Base-by-base conservation (phyloP, 2,113 vertebrate species). In the Columba livia region DNA sequence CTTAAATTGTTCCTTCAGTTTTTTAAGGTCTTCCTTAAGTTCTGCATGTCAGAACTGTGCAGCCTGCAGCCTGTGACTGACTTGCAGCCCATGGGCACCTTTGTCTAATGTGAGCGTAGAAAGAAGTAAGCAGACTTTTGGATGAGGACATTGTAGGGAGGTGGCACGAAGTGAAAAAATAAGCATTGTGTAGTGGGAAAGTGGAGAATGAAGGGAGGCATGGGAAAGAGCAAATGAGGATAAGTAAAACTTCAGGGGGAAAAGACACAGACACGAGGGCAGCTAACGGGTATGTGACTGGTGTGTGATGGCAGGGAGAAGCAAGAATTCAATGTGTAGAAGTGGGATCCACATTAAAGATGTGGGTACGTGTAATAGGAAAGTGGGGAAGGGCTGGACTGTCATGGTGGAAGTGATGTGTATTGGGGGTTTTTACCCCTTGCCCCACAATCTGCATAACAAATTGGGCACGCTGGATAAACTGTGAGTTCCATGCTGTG, bases 311-410 rank as follows among this genome's bases (percentile, higher is more conserved):
- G 6, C 62, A 83, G 32, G 11, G 16, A 77, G 29, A 89, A 87
- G 58, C 15, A 65, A 70, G 32, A 87, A 57, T 56, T 80, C 54
- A 84, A 86, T 50, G 26, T 65, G n/a, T 48, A 51, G 26, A 78
- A 80, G 38, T 38, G 28, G 10, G n/a, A 80, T 62, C 36, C 60
- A 15, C 28, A 29, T 57, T 81, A 58, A 90, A 73, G 19, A 57
- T 0, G 0, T 48, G 24, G 42, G 40, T 85, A 48, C 13, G 31
- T 28, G 6, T 42, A n/a, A 44, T 6, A 51, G 48, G 75, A 88
- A 92, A 90, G 88, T 18, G 3, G 25, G 25, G 32, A 42, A 50
- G 28, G 32, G 23, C n/a, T 79, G 50, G 31, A 51, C 16, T 61
- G n/a, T 36, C 7, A 9, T 62, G 47, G 23, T 65, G 12, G 64